Percentiles rank a stretch among this genome's conserved stretches.
Conservation (phyloP, 2,113 vertebrate species). For the Tetrax tetrax region DNA sequence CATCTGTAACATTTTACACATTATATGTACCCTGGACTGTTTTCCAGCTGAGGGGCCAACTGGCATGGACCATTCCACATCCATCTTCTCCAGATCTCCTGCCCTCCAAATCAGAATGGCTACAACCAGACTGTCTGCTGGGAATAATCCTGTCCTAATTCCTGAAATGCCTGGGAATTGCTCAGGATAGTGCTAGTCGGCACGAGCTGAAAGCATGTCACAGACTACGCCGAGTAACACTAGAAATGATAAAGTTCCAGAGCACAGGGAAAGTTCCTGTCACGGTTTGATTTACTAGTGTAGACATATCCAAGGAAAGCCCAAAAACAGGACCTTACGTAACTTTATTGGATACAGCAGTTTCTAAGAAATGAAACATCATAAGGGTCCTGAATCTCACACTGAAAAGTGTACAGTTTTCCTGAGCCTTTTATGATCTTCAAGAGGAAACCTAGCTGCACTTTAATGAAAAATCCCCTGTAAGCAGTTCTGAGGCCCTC, state of each 20-base stretch:
- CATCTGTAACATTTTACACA: slow-evolving; percentile 1
- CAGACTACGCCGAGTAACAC: neutral
- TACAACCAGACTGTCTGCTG: neutral
- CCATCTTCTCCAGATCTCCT: neutral
- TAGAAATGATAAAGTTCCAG: neutral
- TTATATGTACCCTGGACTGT: neutral
- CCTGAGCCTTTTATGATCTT: neutral
- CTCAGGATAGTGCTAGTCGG: neutral
- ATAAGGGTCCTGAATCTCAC: neutral
- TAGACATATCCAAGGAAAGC: neutral
- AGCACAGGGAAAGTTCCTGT: neutral
- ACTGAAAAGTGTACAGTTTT: neutral
- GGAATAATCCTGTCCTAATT: neutral
- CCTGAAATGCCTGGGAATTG: neutral
- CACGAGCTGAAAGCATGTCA: neutral
- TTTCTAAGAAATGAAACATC: slow-evolving; percentile 4
- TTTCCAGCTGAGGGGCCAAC: neutral
- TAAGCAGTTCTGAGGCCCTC: neutral
- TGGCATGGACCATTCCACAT: neutral
- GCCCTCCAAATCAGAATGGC: neutral
- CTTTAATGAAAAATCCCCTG: neutral
- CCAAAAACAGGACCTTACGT: neutral
- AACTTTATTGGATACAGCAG: neutral
- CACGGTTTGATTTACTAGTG: neutral
- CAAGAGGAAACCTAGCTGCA: neutral